Conservation (phyloP, 2,888 invertebrate genomes). For the Fragum fragum region DNA sequence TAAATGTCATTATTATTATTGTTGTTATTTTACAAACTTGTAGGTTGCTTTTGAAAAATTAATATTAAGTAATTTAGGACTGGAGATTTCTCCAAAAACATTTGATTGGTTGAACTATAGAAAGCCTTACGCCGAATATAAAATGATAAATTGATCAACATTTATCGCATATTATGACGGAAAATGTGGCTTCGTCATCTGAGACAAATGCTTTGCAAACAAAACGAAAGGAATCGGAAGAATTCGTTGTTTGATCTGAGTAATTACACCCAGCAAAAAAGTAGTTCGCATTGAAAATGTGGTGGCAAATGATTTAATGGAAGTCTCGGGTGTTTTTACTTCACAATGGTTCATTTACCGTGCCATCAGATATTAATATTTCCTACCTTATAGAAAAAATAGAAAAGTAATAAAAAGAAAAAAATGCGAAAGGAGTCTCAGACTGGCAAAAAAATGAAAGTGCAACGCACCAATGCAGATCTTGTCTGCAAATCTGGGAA, state of each 20-base stretch:
- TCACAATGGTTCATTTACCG: background rate
- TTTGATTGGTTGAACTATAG: no score
- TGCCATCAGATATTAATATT: constrained; percentile 3
- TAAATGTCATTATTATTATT: no score
- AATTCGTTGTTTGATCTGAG: background rate
- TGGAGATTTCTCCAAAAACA: no score
- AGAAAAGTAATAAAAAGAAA: background rate
- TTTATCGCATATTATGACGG: background rate
- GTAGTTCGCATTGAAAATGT: background rate
- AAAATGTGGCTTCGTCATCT: background rate
- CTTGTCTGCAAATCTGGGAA: constrained; percentile 24
- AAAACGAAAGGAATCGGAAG: background rate
- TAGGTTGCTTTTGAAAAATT: no score
- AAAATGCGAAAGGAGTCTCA: background rate
- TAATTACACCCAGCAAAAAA: constrained; percentile 2
- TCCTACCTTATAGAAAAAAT: background rate
- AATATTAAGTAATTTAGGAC: no score
- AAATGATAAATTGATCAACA: background rate
- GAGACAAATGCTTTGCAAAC: background rate
- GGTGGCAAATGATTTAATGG: constrained; percentile 10
- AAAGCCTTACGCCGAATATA: background rate
- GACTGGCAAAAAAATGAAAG: constrained; percentile 4
- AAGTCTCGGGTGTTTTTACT: background rate
- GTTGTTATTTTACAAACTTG: no score
- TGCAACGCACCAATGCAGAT: constrained; percentile 23